Conservation (phyloP, 2,113 vertebrate species). For the Gulo gulo region DNA sequence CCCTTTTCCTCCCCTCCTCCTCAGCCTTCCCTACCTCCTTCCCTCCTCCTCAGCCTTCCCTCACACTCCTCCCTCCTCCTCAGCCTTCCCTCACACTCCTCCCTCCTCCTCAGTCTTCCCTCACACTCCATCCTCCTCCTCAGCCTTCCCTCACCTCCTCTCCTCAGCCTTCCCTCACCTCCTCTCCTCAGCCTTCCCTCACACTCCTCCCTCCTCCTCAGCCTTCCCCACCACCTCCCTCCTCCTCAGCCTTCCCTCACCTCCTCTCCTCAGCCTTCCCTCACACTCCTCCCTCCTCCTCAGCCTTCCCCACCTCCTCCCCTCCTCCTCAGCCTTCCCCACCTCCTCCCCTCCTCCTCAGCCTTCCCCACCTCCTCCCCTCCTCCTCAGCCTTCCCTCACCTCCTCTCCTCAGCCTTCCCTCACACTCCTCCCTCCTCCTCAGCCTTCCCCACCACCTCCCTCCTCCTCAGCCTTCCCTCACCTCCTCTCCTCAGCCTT, state of each 20-base stretch:
- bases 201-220: neutral
- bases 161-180: neutral
- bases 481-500: neutral
- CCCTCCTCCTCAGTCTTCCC: neutral
- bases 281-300: neutral
- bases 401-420: neutral
- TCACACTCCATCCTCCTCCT: neutral
- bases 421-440: too few species aligned
- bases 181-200: neutral
- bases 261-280: neutral
- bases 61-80: too few species aligned
- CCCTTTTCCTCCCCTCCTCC: neutral
- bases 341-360: neutral
- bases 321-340: neutral
- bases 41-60: neutral
- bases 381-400: neutral
- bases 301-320: neutral
- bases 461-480: neutral
- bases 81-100: neutral
- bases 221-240: rapidly evolving
- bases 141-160: neutral
- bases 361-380: neutral
- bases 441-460: neutral
- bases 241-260: neutral
- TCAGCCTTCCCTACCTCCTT: neutral